These are phyloP conservation scores for Phrynocephalus vlangalii DNA, from an alignment of 2,797 vertebrate species.

Conservation along the genomic window DNA sequence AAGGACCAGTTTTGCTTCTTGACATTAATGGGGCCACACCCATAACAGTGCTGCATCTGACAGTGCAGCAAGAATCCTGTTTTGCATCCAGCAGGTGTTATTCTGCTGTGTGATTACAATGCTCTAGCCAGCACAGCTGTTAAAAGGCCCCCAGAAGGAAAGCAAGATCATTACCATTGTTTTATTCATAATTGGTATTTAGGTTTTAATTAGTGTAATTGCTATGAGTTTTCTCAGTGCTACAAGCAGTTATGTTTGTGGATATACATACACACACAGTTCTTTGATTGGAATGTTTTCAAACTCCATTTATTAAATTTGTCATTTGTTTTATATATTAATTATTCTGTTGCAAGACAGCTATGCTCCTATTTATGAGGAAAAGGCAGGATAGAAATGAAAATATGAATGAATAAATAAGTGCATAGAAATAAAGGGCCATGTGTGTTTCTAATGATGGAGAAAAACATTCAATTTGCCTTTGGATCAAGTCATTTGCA, in stretches of 20 bases:
- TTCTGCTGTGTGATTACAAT: background rate
- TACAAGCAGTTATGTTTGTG: background rate
- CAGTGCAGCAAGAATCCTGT: background rate
- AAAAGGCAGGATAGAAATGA: too few relatives aligned
- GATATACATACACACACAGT: too few relatives aligned
- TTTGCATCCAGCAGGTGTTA: background rate
- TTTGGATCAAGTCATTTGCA: background rate
- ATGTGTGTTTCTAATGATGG: background rate
- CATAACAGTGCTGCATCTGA: background rate
- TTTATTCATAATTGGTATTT: constrained; percentile 18
- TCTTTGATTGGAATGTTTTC: too few relatives aligned
- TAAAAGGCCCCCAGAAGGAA: constrained; percentile 15
- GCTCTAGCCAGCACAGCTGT: background rate
- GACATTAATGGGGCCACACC: background rate
- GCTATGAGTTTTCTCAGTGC: background rate
- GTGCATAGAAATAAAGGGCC: background rate
- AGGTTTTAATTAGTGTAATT: constrained; percentile 10
- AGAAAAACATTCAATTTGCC: background rate
- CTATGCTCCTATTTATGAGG: too few relatives aligned
- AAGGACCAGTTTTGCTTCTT: background rate
- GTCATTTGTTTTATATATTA: too few relatives aligned
- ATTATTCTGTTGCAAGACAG: too few relatives aligned
- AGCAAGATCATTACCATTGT: constrained; percentile 10
- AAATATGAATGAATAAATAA: too few relatives aligned
- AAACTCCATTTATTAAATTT: too few relatives aligned